phyloP scores from a whole-genome alignment of 1,140 invertebrate species.

The Tetragonula clypearis region DNA sequence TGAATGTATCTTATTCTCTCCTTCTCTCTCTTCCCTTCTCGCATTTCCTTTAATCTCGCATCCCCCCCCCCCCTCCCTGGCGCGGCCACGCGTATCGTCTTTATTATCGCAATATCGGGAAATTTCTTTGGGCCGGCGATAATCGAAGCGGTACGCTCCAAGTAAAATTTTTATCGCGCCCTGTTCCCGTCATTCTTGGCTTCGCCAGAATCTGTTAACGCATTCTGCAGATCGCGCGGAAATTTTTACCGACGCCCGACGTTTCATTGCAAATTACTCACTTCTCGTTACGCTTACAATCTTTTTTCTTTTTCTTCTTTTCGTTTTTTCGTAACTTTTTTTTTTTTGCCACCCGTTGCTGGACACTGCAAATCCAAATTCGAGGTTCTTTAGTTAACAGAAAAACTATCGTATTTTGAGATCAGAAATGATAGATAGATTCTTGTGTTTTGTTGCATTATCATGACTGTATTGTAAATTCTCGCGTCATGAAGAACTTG shows the following conservation, averaged over 20 bases:
- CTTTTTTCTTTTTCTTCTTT: no score
- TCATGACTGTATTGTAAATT: no score
- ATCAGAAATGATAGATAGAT: no score
- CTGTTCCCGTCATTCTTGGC: no score
- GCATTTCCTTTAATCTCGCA: constrained; percentile 34
- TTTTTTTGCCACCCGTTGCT: neutral
- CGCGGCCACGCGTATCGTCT: constrained; percentile 36
- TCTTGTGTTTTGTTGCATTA: no score
- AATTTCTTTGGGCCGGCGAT: constrained; percentile 27
- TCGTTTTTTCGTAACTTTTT: neutral
- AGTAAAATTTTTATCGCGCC: constrained; percentile 43
- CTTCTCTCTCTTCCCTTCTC: neutral
- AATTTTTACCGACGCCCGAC: constrained; percentile 1
- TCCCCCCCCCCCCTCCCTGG: neutral
- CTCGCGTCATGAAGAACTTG: no score
- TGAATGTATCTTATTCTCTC: no score
- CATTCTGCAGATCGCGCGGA: constrained; percentile 35
- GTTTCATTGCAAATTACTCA: neutral
- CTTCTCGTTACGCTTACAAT: neutral
- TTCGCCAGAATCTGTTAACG: constrained; percentile 31
- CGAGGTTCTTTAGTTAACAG: no score
- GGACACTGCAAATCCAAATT: no score
- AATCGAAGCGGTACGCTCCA: constrained; percentile 25
- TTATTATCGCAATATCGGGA: constrained; percentile 44
- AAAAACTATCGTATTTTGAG: no score